A percentile compares a stretch with the other conserved stretches of the same genome.
Conservation (phyloP, 2,797 vertebrate genomes). For the Eulemur rubriventer region DNA sequence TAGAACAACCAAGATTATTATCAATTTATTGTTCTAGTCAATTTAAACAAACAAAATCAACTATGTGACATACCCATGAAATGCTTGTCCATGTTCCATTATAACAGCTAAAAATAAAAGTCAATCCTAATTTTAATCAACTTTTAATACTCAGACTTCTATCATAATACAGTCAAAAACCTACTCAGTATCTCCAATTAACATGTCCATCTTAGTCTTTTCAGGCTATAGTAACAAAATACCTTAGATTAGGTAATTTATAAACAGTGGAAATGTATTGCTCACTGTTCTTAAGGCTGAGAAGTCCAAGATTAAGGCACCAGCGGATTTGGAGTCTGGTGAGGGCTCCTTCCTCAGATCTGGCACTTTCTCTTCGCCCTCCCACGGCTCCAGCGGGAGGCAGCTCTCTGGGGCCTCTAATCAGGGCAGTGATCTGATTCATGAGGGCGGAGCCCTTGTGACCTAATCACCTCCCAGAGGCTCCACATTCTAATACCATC, state of each 20-base stretch:
- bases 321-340: fast-evolving
- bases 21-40: background rate
- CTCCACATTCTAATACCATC: background rate
- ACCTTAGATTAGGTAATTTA: background rate
- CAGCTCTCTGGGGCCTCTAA: background rate
- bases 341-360: background rate
- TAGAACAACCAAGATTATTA: background rate
- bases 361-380: fast-evolving
- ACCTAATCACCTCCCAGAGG: background rate
- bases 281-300: background rate
- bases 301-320: background rate
- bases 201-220: background rate
- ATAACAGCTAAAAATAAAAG: background rate
- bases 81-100: background rate
- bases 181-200: background rate
- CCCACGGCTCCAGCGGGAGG: background rate
- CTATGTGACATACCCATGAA: background rate
- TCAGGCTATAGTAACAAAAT: background rate
- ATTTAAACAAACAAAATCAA: background rate
- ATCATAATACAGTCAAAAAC: background rate
- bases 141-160: background rate
- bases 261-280: background rate
- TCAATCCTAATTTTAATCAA: background rate
- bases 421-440: background rate
- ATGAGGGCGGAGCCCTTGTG: background rate